Percentiles rank a stretch among this genome's conserved stretches.
phyloP scores from a whole-genome alignment of 2,888 invertebrate species.

The Teleiodes luculella region DNA sequence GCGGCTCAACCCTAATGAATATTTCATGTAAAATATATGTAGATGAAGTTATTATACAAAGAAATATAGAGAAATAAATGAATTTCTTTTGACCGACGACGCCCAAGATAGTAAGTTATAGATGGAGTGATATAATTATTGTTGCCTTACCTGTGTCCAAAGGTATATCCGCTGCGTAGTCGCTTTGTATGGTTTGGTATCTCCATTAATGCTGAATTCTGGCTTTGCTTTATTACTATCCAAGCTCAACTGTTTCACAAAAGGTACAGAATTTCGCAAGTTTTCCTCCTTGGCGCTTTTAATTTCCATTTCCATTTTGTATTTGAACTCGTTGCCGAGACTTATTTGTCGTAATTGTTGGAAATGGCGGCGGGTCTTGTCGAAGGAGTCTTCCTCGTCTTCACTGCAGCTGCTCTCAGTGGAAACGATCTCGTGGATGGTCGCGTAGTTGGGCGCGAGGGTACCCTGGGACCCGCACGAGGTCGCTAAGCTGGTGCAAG shows the following conservation, averaged over 20 bases:
- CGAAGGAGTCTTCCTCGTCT: slow-evolving; percentile 76
- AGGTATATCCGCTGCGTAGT: slow-evolving; percentile 76
- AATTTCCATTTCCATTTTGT: slow-evolving; percentile 82
- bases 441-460: slow-evolving; percentile 64
- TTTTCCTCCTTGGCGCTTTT: slow-evolving; percentile 80
- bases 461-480: slow-evolving; percentile 71
- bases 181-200: slow-evolving; percentile 64
- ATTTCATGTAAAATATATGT: too few species aligned
- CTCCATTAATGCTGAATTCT: slow-evolving; percentile 64
- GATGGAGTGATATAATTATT: too few species aligned
- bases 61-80: too few species aligned
- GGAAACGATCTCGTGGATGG: slow-evolving; percentile 62
- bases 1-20: too few species aligned
- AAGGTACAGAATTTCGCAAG: slow-evolving; percentile 79
- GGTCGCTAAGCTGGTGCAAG: slow-evolving; percentile 79
- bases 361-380: slow-evolving; percentile 78
- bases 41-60: too few species aligned
- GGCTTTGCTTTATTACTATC: slow-evolving; percentile 78
- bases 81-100: too few species aligned
- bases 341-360: slow-evolving; percentile 81
- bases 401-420: slow-evolving; percentile 73
- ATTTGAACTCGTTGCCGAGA: slow-evolving; percentile 80
- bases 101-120: too few species aligned
- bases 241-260: slow-evolving; percentile 79
- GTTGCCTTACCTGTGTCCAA: slow-evolving; percentile 67